Evolutionary conservation across 2,888 invertebrate species (phyloP).

Genomic region (Rhamnusium bicolor): DNA sequence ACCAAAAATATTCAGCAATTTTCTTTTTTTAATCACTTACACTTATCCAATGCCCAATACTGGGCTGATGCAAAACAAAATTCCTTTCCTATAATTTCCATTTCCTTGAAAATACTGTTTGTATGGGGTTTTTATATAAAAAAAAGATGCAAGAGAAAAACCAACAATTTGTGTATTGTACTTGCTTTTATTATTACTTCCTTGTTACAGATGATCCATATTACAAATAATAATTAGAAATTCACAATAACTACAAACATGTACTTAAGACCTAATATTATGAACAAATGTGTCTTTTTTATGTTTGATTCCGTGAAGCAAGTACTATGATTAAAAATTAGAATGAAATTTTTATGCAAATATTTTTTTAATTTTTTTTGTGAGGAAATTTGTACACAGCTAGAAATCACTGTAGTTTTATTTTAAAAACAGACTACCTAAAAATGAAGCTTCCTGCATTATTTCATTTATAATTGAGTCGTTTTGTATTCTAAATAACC

Average conservation of each 20-base stretch:
- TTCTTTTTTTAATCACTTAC: too few species aligned
- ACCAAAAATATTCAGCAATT: too few species aligned
- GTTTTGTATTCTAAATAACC: constrained; percentile 29
- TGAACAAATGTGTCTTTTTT: constrained; percentile 42
- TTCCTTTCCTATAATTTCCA: too few species aligned
- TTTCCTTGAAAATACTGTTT: too few species aligned
- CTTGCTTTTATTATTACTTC: constrained; percentile 41
- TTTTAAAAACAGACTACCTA: constrained; percentile 30
- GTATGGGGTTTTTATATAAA: too few species aligned
- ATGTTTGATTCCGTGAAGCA: constrained; percentile 45
- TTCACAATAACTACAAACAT: constrained; percentile 51
- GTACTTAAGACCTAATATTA: constrained; percentile 50
- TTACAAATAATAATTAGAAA: constrained; percentile 50
- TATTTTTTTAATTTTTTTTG: constrained; percentile 37
- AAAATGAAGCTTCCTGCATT: constrained; percentile 39
- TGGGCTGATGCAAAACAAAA: too few species aligned
- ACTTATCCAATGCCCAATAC: too few species aligned
- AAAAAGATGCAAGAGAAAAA: neutral
- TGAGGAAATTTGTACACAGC: constrained; percentile 43
- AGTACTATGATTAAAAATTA: constrained; percentile 45
- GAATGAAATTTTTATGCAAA: constrained; percentile 26
- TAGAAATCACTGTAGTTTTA: constrained; percentile 39
- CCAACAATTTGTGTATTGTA: constrained; percentile 19
- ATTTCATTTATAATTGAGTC: constrained; percentile 36
- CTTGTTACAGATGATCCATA: constrained; percentile 39